Percentiles rank a stretch among this genome's conserved stretches.
These are phyloP conservation scores for Ostrea denselamellosa DNA, from an alignment of 1,140 invertebrate species.

Conservation along the genomic window DNA sequence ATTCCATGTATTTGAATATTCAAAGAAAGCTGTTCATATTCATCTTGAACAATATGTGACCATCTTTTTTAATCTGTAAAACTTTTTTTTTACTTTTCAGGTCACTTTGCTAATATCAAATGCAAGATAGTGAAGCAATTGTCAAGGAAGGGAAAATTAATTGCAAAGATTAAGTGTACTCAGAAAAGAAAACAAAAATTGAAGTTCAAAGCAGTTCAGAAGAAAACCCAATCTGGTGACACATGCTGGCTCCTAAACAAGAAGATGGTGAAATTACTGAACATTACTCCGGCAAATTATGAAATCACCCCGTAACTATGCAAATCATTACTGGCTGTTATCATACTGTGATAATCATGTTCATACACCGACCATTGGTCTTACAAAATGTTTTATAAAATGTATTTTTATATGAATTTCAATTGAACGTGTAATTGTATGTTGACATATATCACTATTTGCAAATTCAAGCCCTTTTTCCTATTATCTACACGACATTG, in stretches of 20 bases:
- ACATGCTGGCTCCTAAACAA: neutral
- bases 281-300: neutral
- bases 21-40: no score
- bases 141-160: neutral
- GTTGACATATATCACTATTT: no score
- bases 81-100: neutral
- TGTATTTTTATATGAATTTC: neutral
- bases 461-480: no score
- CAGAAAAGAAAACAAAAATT: neutral
- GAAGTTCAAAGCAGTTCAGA: neutral
- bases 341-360: neutral
- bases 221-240: neutral
- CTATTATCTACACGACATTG: no score
- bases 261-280: neutral
- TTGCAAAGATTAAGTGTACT: neutral
- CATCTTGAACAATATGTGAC: neutral
- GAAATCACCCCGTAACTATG: neutral
- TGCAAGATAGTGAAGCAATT: neutral
- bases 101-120: constrained; percentile 1
- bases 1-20: no score
- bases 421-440: no score
- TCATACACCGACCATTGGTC: neutral
- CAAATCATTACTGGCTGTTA: neutral
- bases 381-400: neutral
- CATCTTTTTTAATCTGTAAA: no score